phyloP scores from a whole-genome alignment of 2,888 invertebrate genomes.

The Cremastobaeus sp. region DNA sequence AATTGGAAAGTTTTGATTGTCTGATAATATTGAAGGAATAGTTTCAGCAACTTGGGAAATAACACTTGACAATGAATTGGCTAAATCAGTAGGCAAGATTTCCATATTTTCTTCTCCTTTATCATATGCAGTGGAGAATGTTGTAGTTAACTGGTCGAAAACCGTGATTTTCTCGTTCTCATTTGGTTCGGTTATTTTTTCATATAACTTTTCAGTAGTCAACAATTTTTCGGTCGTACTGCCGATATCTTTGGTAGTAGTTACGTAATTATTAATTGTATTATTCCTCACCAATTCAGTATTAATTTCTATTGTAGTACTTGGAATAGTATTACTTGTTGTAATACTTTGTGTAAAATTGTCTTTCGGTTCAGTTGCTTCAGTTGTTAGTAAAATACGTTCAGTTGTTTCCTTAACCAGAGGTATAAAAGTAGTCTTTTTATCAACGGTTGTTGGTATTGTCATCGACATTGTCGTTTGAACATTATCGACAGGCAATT shows the following conservation, averaged over 20 bases:
- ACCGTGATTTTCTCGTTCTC: slow-evolving; percentile 21
- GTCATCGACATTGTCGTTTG: slow-evolving; percentile 25
- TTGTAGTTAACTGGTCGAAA: slow-evolving; percentile 30
- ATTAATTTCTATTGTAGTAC: slow-evolving; percentile 28
- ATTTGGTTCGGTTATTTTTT: slow-evolving; percentile 15
- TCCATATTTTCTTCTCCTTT: slow-evolving; percentile 34
- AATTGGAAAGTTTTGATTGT: slow-evolving; percentile 52
- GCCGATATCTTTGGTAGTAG: slow-evolving; percentile 42
- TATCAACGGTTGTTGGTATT: slow-evolving; percentile 24
- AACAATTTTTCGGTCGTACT: slow-evolving; percentile 15
- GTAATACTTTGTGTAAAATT: slow-evolving; percentile 3
- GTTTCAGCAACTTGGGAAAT: slow-evolving; percentile 71
- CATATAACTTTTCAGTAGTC: slow-evolving; percentile 13
- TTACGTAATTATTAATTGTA: slow-evolving; percentile 45
- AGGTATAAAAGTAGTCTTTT: slow-evolving; percentile 32
- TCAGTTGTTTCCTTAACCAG: slow-evolving; percentile 38
- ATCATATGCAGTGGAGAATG: slow-evolving; percentile 40
- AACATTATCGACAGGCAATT: slow-evolving; percentile 35
- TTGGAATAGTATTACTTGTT: not conserved
- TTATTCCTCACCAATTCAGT: slow-evolving; percentile 31
- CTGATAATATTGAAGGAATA: slow-evolving; percentile 63
- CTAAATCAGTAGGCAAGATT: slow-evolving; percentile 67
- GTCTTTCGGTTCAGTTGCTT: slow-evolving; percentile 9
- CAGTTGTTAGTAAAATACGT: slow-evolving; percentile 27
- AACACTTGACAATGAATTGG: slow-evolving; percentile 71